Base-by-base conservation (phyloP, 2,888 invertebrate genomes). In the Tupiocoris notatus region DNA sequence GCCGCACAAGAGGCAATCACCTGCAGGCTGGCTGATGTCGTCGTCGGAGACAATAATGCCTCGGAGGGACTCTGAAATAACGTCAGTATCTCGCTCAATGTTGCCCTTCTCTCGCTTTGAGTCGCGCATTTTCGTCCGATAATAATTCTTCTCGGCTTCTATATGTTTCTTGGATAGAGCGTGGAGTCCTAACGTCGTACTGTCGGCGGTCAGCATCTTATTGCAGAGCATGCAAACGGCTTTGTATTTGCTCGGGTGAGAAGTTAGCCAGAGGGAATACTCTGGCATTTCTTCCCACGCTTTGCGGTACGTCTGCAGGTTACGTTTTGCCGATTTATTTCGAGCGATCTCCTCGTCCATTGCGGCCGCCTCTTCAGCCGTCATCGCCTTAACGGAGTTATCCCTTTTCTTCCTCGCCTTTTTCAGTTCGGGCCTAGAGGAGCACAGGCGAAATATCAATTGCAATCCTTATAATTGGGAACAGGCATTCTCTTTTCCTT, bases 231-330 rank as follows among this genome's bases (percentile, higher is more conserved):
- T 79, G 74, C 81, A 81, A 71, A 75, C 74, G 56, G 81, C 81
- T 74, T 80, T 80, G 73, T 80, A 80, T 56, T 74, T 76, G 56
- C 73, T 78, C 56, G 77, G 77, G 74, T 79, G 79, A 58, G 78
- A 71, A 7, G 77, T 61, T 74, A 81, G 74, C 81, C 81, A 81
- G 0, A 76, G 61, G 56, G 64, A 63, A 62, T 79, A 81, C 68
- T 81, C 81, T 6, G 80, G 79, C 17, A 79, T 71, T 62, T 77
- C 71, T 77, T 81, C 81, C 81, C 81, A 81, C 24, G 79, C 81
- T 77, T 78, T 78, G 39, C 81, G 76, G 77, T 81, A 81, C 58
- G 78, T 79, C 77, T 81, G 81, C 18, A 77, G 75, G 68, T 67
- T 75, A 24, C 79, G 58, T 16, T n/a, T 62, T 12, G n/a, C 18